phyloP scores from a whole-genome alignment of 2,113 vertebrate species.

The Suncus etruscus region DNA sequence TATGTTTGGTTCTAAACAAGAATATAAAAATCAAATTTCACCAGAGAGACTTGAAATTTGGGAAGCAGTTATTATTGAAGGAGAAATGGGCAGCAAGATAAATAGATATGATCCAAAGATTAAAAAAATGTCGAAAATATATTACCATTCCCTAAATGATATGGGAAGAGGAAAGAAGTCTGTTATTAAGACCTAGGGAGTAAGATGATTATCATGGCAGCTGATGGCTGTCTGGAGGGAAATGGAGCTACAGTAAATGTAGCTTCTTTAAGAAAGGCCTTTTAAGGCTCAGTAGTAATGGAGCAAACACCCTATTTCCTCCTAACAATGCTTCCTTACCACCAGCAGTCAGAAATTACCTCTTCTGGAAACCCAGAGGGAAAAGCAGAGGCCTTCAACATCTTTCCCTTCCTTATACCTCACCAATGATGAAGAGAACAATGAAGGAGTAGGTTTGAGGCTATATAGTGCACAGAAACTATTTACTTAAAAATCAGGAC shows the following conservation, averaged over 20 bases:
- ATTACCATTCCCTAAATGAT: background rate
- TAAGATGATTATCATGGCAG: background rate
- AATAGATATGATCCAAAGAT: background rate
- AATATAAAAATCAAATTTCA: background rate
- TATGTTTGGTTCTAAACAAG: background rate
- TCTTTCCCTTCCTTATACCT: no score
- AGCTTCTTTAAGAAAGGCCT: background rate
- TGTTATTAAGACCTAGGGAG: background rate
- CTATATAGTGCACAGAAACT: background rate
- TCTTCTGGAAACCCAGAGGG: background rate
- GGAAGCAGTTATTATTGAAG: background rate
- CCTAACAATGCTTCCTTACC: background rate
- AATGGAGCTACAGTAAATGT: background rate
- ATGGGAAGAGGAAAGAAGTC: background rate
- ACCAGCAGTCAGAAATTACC: background rate
- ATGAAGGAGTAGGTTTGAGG: background rate
- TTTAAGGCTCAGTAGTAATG: background rate
- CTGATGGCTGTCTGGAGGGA: background rate
- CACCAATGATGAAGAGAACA: background rate
- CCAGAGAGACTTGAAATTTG: conserved; percentile 5
- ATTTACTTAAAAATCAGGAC: background rate
- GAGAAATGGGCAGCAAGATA: background rate
- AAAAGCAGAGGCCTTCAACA: background rate
- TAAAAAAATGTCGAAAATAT: background rate
- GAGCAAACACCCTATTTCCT: background rate